phyloP scores from a whole-genome alignment of 1,140 invertebrate species.

The Drosophila arawakana region DNA sequence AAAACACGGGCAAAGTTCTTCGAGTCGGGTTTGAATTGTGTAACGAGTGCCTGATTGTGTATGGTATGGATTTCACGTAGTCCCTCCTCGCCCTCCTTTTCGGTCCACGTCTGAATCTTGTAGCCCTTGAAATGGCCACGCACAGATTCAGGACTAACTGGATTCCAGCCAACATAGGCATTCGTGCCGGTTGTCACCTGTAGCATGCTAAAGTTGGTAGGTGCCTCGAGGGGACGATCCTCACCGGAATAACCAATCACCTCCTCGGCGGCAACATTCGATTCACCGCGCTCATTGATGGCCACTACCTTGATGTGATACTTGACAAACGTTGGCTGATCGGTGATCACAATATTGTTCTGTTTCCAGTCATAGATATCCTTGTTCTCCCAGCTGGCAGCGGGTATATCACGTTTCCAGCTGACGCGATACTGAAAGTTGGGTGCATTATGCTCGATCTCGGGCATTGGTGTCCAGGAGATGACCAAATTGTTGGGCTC shows the following conservation, averaged over 20 bases:
- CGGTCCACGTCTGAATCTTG: constrained; percentile 97
- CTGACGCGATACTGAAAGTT: constrained; percentile 96
- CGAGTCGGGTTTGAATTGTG: constrained; percentile 94
- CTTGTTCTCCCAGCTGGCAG: constrained; percentile 89
- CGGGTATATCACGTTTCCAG: constrained; percentile 92
- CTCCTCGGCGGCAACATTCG: constrained; percentile 92
- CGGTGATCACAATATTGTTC: constrained; percentile 88
- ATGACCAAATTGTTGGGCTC: constrained; percentile 96
- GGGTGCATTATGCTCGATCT: constrained; percentile 98
- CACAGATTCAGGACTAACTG: constrained; percentile 90
- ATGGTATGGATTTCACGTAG: constrained; percentile 92
- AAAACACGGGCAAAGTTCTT: constrained; percentile 95
- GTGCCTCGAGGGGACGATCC: constrained; percentile 93
- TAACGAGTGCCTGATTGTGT: constrained; percentile 88
- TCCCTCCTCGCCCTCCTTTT: constrained; percentile 90
- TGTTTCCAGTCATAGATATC: constrained; percentile 92
- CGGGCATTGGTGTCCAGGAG: constrained; percentile 97
- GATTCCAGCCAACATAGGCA: constrained; percentile 93
- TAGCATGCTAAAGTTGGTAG: constrained; percentile 92
- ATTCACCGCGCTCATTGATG: constrained; percentile 95
- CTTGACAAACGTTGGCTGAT: constrained; percentile 95
- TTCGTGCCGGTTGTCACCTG: constrained; percentile 90
- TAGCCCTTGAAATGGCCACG: constrained; percentile 97
- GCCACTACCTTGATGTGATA: constrained; percentile 97
- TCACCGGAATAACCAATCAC: constrained; percentile 97